Conservation (phyloP, 2,113 vertebrate species). For the Oncorhynchus mykiss region DNA sequence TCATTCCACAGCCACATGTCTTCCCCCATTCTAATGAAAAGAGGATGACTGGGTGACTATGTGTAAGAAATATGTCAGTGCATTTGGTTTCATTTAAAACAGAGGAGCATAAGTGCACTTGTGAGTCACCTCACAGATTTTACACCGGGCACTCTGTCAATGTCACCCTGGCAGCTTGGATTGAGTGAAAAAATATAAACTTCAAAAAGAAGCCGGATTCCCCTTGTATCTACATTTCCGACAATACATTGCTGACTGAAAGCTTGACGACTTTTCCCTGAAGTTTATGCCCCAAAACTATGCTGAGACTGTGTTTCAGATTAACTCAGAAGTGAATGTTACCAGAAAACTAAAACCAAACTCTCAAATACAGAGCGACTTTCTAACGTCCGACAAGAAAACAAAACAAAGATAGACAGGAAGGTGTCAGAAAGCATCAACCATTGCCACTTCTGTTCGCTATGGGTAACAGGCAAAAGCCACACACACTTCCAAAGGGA, state of each 20-base stretch:
- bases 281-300: background rate
- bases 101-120: background rate
- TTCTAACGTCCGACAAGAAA: conserved; percentile 42
- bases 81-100: conserved; percentile 26
- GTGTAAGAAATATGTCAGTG: conserved; percentile 9
- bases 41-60: background rate
- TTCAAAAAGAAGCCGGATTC: background rate
- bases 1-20: background rate
- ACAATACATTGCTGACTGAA: background rate
- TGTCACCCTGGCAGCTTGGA: background rate
- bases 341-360: conserved; percentile 24
- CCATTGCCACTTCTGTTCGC: no score
- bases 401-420: conserved; percentile 1
- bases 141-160: conserved; percentile 10
- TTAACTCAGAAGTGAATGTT: conserved; percentile 3
- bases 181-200: background rate
- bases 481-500: conserved; percentile 17
- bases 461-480: conserved; percentile 15
- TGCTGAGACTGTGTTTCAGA: conserved; percentile 1
- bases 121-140: conserved; percentile 9
- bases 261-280: background rate
- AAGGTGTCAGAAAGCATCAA: conserved; percentile 26
- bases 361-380: conserved; percentile 18
- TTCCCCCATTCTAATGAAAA: background rate
- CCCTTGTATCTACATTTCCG: background rate